These are phyloP conservation scores for Colostygia pectinataria DNA, from an alignment of 2,888 invertebrate genomes.

Conservation along the genomic window DNA sequence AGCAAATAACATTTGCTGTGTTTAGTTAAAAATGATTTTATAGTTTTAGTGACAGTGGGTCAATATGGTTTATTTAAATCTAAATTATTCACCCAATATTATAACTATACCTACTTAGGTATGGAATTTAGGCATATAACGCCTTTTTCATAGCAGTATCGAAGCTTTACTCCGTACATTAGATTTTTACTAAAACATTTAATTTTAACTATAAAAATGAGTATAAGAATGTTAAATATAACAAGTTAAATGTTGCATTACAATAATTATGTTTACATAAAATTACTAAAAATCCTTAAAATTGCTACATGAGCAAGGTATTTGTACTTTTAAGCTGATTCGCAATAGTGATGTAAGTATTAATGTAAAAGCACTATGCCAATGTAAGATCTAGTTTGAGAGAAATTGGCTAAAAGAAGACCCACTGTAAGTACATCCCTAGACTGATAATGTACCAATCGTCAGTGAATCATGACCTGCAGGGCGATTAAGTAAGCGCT, in stretches of 20 bases:
- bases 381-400: slow-evolving; percentile 61
- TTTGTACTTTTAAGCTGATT: slow-evolving; percentile 74
- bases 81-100: slow-evolving; percentile 56
- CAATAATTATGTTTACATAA: slow-evolving; percentile 53
- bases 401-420: slow-evolving; percentile 55
- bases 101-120: slow-evolving; percentile 63
- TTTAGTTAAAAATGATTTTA: slow-evolving; percentile 56
- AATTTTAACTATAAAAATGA: slow-evolving; percentile 64
- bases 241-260: slow-evolving; percentile 52
- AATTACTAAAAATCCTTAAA: slow-evolving; percentile 63
- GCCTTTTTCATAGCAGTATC: slow-evolving; percentile 51
- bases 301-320: slow-evolving; percentile 77
- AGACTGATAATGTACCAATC: slow-evolving; percentile 45
- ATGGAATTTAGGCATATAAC: slow-evolving; percentile 59
- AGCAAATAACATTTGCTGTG: slow-evolving; percentile 79
- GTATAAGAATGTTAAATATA: slow-evolving; percentile 62
- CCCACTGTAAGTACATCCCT: slow-evolving; percentile 58
- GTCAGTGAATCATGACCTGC: slow-evolving; percentile 44
- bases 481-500: slow-evolving; percentile 11
- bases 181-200: slow-evolving; percentile 55
- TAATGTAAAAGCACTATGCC: slow-evolving; percentile 52
- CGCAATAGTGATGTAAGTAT: slow-evolving; percentile 49
- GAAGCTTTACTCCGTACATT: slow-evolving; percentile 61
- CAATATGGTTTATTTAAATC: slow-evolving; percentile 41
- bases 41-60: slow-evolving; percentile 75